Evolutionary conservation across 30 jellyfish, hydroid and myxozoan genomes (phyloP).

Genomic region (Morbakka virulenta): DNA sequence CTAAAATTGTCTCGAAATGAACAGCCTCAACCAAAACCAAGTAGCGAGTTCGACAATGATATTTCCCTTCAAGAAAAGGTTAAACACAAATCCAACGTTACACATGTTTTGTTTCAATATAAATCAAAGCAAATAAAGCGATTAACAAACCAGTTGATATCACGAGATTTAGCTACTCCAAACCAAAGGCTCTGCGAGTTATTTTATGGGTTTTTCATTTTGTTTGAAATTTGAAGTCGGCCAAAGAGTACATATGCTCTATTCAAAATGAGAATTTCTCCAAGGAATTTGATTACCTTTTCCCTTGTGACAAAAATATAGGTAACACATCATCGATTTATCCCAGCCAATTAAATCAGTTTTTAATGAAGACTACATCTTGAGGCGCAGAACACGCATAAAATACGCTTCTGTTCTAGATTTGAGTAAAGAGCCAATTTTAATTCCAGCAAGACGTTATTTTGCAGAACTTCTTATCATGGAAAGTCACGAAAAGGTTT

Average conservation of each 20-base stretch:
- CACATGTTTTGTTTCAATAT: slow-evolving; percentile 23
- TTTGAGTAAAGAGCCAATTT: too few species aligned
- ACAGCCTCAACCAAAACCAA: slow-evolving; percentile 6
- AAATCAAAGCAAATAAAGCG: neutral
- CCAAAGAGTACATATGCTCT: neutral
- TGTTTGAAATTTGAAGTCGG: slow-evolving; percentile 3
- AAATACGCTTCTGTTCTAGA: slow-evolving; percentile 15
- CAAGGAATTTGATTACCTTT: neutral
- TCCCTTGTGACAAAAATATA: neutral
- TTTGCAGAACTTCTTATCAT: too few species aligned
- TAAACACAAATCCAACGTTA: slow-evolving; percentile 11
- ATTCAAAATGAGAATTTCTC: neutral
- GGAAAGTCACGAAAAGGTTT: too few species aligned
- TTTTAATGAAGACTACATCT: slow-evolving; percentile 1
- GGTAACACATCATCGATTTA: neutral
- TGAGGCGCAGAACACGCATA: slow-evolving; percentile 2
- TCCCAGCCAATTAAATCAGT: slow-evolving; percentile 5
- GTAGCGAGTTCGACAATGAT: too few species aligned
- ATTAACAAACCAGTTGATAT: neutral
- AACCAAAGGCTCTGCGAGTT: slow-evolving; percentile 1
- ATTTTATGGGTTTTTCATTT: slow-evolving; percentile 7
- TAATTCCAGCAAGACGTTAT: too few species aligned
- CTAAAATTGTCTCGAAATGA: neutral
- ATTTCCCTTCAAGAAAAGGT: neutral
- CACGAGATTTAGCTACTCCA: neutral